A percentile compares a stretch with the other conserved stretches of the same genome.
Evolutionary conservation across 2,888 invertebrate genomes (phyloP).

Genomic region (Drosophila lutescens): DNA sequence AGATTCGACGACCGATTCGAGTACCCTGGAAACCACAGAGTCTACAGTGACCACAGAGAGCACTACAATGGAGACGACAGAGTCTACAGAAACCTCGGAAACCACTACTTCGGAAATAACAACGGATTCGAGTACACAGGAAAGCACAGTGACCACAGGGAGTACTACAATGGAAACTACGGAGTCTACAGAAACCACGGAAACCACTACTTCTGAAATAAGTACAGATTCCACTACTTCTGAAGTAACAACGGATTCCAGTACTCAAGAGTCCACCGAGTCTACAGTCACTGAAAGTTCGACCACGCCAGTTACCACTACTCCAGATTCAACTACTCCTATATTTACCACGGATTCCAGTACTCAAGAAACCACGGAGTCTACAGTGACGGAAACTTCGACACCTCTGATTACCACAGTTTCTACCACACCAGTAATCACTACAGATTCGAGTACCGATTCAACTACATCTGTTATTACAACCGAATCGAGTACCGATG

Average conservation of each 20-base stretch:
- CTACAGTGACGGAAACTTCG: neutral
- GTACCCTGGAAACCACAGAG: slow-evolving; percentile 2
- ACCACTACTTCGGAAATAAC: neutral
- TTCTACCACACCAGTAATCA: neutral
- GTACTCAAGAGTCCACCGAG: neutral
- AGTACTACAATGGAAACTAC: neutral
- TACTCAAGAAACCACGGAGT: neutral
- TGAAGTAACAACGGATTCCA: neutral
- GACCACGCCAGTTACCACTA: neutral
- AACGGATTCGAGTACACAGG: neutral
- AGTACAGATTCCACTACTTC: neutral
- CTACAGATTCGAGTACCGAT: neutral
- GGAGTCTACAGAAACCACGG: neutral
- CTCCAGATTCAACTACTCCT: neutral
- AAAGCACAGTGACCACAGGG: neutral
- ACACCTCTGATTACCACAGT: neutral
- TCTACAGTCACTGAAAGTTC: neutral
- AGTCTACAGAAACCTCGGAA: slow-evolving; percentile 13
- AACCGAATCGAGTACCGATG: neutral
- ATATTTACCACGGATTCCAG: neutral
- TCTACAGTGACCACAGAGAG: neutral
- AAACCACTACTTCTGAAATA: neutral
- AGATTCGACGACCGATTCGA: slow-evolving; percentile 13
- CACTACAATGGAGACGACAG: neutral
- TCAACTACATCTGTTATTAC: neutral